These are phyloP conservation scores for Chionoecetes opilio DNA, from an alignment of 1,140 invertebrate species.

Conservation along the genomic window DNA sequence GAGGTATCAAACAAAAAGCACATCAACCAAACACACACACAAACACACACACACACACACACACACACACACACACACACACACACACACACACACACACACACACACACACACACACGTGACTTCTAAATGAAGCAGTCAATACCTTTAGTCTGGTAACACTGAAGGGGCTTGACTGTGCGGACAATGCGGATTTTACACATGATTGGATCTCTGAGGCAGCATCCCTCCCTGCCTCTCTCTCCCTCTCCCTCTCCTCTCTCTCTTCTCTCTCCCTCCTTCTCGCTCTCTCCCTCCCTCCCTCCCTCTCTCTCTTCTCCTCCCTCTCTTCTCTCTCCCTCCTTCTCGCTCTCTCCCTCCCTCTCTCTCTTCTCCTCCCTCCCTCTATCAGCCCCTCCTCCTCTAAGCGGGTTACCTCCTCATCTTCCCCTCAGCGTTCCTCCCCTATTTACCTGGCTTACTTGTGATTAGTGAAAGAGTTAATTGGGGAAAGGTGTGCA, in stretches of 20 bases:
- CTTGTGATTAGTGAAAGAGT: slow-evolving; percentile 29
- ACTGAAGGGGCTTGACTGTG: background rate
- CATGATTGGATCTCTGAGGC: background rate
- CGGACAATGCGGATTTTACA: background rate
- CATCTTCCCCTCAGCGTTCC: background rate
- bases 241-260: background rate
- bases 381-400: background rate
- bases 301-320: background rate
- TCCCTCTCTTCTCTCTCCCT: no score
- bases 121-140: background rate
- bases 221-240: background rate
- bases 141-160: background rate
- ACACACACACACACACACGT: slow-evolving; percentile 12
- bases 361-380: background rate
- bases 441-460: slow-evolving; percentile 9
- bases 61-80: background rate
- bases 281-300: background rate
- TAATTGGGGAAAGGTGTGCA: background rate
- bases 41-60: no score
- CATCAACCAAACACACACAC: no score
- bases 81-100: background rate
- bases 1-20: no score
- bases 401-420: slow-evolving; percentile 24
- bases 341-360: no score
- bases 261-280: background rate